Conservation (phyloP, 1,140 invertebrate species). For the Galendromus occidentalis region DNA sequence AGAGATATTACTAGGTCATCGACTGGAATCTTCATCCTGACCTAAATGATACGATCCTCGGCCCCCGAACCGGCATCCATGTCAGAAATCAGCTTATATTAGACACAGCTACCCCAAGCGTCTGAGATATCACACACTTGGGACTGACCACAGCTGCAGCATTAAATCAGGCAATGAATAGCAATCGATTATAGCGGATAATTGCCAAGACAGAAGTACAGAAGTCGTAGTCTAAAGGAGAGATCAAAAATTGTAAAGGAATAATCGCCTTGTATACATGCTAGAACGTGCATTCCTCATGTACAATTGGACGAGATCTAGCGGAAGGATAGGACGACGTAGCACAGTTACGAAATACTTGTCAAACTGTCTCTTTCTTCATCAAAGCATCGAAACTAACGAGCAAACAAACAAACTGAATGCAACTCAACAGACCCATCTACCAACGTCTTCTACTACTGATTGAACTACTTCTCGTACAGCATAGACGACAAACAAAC, state of each 20-base stretch:
- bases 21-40: too few relatives aligned
- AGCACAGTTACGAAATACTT: background rate
- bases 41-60: too few relatives aligned
- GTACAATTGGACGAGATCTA: background rate
- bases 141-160: background rate
- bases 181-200: background rate
- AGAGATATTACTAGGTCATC: too few relatives aligned
- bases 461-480: background rate
- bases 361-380: background rate
- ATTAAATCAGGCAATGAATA: background rate
- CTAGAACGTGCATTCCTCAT: too few relatives aligned
- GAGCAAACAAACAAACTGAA: background rate
- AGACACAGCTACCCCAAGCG: background rate
- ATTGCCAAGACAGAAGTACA: background rate
- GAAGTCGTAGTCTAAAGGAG: background rate
- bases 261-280: too few relatives aligned
- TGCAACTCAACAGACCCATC: background rate
- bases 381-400: background rate
- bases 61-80: too few relatives aligned
- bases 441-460: background rate
- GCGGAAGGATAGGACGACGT: constrained; percentile 8
- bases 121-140: background rate
- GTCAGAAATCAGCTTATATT: too few relatives aligned
- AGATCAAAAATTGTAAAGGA: background rate
- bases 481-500: background rate